Evolutionary conservation across 2,888 invertebrate genomes (phyloP), one percentile per base, ranked within the genome.

Genomic region (Caenorhabditis sp.): DNA sequence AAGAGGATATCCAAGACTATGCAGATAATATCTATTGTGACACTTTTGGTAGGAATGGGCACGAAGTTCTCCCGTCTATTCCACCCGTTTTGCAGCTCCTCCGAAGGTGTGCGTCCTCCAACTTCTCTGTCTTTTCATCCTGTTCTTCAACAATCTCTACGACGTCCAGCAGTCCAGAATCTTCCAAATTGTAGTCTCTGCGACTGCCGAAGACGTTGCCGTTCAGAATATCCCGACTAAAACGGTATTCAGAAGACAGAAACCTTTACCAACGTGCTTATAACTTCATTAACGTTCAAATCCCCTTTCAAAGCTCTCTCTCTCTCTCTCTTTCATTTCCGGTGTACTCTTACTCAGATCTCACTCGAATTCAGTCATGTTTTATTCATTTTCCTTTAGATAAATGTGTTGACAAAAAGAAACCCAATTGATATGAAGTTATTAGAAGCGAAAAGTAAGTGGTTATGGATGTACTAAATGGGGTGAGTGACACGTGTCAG

Each of bases 11-110:
- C 39, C 46, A 68, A 35, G 75, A 75, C 7, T 75, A 70, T 17
- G 24, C 48, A 1, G 58, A 68, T 15, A 9, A 68, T 22, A 37
- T 75, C 15, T 63, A 58, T 15, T 75, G 75, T 41, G 75, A 75
- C 35, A 70, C 62, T 20, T 75, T 66, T 22, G 53, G 75, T 68
- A 30, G 27, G 27, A 22, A 7, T 41, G 2, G 15, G 2, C 4
- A 3, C 8, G 41, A 39, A 46, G 53, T 30, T 26, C 26, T 13
- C 17, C n/a, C 2, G 9, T 22, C 15, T 13, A 11, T 37, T n/a
- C 17, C 15, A 4, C n/a, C n/a, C n/a, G 1, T 37, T 63, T 66
- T 75, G 27, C 68, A 75, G 75, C 63, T 6, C 22, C 75, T 11
- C 68, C 68, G 15, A 45, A 39, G 15, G 68, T 75, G n/a, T 63